phyloP scores from a whole-genome alignment of 2,888 invertebrate species.

The Drosophila colorata region DNA sequence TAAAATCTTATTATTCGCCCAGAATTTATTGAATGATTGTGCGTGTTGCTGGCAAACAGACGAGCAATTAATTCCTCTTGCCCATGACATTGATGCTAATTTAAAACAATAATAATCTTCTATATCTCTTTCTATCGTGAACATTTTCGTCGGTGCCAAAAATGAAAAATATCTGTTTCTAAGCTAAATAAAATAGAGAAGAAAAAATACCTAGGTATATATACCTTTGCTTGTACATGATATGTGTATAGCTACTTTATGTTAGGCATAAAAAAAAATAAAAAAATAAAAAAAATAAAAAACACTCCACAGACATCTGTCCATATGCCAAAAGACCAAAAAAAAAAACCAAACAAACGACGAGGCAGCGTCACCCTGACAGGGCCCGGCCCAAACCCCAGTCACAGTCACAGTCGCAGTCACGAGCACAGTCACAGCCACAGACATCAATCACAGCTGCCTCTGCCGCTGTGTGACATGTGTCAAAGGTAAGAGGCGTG shows the following conservation, averaged over 20 bases:
- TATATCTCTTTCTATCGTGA: conserved; percentile 21
- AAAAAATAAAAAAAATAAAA: neutral
- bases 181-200: neutral
- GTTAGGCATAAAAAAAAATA: conserved; percentile 2
- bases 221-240: neutral
- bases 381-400: conserved; percentile 4
- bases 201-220: neutral
- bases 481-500: conserved; percentile 69
- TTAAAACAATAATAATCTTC: conserved; percentile 69
- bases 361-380: conserved; percentile 26
- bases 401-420: conserved; percentile 14
- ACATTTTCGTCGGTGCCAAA: conserved; percentile 27
- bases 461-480: conserved; percentile 51
- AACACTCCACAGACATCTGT: conserved; percentile 23
- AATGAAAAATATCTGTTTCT: conserved; percentile 14
- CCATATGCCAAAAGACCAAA: conserved; percentile 15
- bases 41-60: conserved; percentile 33
- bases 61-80: conserved; percentile 67
- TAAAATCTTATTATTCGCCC: conserved; percentile 1
- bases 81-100: conserved; percentile 78
- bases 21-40: conserved; percentile 24
- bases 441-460: conserved; percentile 64
- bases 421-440: conserved; percentile 30
- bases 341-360: conserved; percentile 46
- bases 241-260: conserved; percentile 14